Evolutionary conservation across 2,113 vertebrate genomes (phyloP), one percentile per base, ranked within the genome.

Genomic region (Setophaga kirtlandii): DNA sequence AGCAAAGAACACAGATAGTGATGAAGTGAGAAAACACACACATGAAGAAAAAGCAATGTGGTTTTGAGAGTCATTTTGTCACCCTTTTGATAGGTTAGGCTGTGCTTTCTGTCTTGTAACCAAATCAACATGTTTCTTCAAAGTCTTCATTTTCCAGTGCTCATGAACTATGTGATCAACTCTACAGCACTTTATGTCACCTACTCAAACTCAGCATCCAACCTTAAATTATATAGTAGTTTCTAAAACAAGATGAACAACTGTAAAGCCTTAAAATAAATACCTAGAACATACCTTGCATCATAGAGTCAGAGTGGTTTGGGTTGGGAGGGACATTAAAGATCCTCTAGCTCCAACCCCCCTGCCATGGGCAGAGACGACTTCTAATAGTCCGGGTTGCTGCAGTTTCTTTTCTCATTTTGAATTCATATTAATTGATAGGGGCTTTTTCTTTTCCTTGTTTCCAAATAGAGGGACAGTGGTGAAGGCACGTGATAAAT

Each of bases 401-500:
- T 37, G 42, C 56, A 23, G 64, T 22, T 89, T 53, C 23, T 75
- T 65, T 69, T 31, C 35, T 33, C 78, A 33, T 39, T 91, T 77
- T 22, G 68, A 60, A 71, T 56, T 65, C 13, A 19, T 10, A 35
- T 1, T 1, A 67, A 63, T 55, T 64, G 55, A 83, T 6, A 18
- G 4, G 3, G 6, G 2, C 11, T 71, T 76, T 88, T 74, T n/a
- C 64, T 87, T 56, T 49, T 47, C 9, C 9, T 69, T 91, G 41
- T 59, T 79, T 87, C 67, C 65, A 56, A 10, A 20, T 73, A 99
- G 99, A 9, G 99, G 99, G 83, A 98, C 99, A 1, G 99, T 99
- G 21, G 99, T 99, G 94, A 99, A 99, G 94, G 99, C 99, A 2
- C 98, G 98, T 55, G 99, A 99, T 49, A 99, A 99, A 82, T 99